phyloP scores from a whole-genome alignment of 2,113 vertebrate species.

The Cheilinus undulatus region DNA sequence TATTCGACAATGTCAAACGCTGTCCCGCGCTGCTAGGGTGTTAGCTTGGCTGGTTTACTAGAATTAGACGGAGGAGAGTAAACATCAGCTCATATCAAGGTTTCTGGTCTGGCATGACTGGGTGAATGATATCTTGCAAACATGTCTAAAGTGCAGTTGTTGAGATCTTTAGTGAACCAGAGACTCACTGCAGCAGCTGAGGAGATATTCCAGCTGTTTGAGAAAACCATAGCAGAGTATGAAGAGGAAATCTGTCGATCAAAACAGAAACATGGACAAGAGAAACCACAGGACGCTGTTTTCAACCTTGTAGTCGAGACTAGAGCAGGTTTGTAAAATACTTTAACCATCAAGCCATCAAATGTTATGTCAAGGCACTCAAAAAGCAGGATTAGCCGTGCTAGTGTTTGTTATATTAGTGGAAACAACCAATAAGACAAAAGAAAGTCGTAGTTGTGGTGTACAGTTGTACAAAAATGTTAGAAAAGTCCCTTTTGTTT shows the following conservation, averaged over 20 bases:
- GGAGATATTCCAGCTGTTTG: slow-evolving; percentile 5
- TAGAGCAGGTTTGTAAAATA: background rate
- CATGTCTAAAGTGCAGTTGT: background rate
- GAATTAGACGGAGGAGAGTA: too few species aligned
- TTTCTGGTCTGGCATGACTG: background rate
- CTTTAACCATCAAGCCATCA: too few species aligned
- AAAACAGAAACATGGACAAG: background rate
- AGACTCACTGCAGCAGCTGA: slow-evolving; percentile 3
- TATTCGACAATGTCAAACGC: too few species aligned
- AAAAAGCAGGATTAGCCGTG: too few species aligned
- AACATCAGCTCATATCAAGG: background rate
- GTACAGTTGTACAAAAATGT: too few species aligned
- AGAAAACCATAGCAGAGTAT: background rate
- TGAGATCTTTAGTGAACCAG: background rate
- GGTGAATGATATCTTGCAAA: background rate
- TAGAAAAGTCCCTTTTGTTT: too few species aligned
- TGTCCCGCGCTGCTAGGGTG: too few species aligned
- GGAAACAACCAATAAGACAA: too few species aligned
- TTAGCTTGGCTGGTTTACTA: too few species aligned
- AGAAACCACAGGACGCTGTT: background rate
- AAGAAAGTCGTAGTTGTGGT: too few species aligned
- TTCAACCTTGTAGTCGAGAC: background rate
- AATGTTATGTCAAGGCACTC: too few species aligned
- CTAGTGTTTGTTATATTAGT: too few species aligned
- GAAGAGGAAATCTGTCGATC: background rate